Evolutionary conservation across 2,797 vertebrate genomes (phyloP).

Genomic region (Epinephelus coioides): DNA sequence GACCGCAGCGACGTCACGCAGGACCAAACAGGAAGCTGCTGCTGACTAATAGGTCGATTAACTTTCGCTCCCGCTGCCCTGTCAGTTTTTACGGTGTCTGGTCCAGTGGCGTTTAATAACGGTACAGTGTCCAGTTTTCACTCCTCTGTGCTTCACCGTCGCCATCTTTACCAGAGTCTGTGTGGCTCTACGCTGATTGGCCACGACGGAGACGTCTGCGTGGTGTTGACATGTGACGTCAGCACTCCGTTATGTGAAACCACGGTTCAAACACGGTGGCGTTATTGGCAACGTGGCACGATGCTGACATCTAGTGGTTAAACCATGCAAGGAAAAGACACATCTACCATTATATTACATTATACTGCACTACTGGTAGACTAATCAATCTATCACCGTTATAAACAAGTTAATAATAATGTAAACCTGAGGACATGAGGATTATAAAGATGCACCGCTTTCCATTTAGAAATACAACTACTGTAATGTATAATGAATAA

Average conservation of each 20-base stretch:
- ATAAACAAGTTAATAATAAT: no score
- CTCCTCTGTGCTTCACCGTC: constrained; percentile 67
- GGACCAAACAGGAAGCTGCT: not conserved
- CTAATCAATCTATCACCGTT: no score
- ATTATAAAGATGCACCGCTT: no score
- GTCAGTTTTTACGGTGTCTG: constrained; percentile 41
- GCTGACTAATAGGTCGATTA: constrained; percentile 9
- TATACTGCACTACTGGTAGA: no score
- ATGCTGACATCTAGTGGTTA: constrained; percentile 53
- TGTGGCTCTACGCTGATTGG: constrained; percentile 77
- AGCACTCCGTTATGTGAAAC: constrained; percentile 45
- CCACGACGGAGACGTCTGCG: constrained; percentile 41
- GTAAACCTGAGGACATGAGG: no score
- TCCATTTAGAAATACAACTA: no score
- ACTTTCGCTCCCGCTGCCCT: constrained; percentile 19
- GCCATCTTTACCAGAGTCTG: constrained; percentile 86
- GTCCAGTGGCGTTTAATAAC: constrained; percentile 59
- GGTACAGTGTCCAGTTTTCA: constrained; percentile 61
- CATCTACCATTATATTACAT: no score
- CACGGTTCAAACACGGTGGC: not conserved
- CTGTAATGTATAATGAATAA: no score
- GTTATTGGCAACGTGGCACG: not conserved
- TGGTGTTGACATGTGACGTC: constrained; percentile 80
- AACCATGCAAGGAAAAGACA: not conserved
- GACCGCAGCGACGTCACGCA: not conserved